A percentile compares a stretch with the other conserved stretches of the same genome.
Evolutionary conservation across 2,113 vertebrate species (phyloP).

Genomic region (Microtus richardsoni): DNA sequence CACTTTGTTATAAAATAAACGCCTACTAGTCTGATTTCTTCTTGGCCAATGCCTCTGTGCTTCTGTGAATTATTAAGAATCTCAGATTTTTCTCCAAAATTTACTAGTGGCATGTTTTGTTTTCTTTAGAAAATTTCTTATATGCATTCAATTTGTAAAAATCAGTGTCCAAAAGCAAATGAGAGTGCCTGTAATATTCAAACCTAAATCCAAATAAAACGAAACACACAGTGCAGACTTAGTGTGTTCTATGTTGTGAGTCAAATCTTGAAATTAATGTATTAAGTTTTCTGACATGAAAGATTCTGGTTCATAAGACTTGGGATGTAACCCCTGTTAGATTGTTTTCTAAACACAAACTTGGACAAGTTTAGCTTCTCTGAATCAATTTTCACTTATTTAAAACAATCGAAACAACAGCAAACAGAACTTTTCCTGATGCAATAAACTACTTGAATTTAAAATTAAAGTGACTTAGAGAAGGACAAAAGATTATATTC

Average conservation of each 20-base stretch:
- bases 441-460: not conserved
- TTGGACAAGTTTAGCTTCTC: not conserved
- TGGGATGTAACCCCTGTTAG: not conserved
- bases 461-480: constrained; percentile 38
- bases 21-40: not conserved
- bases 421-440: not conserved
- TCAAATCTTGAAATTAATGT: not conserved
- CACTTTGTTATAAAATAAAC: constrained; percentile 1
- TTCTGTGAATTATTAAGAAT: constrained; percentile 38
- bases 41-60: not conserved
- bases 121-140: not conserved
- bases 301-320: not conserved
- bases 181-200: not conserved
- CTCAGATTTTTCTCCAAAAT: constrained; percentile 23
- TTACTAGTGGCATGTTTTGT: not conserved
- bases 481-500: constrained; percentile 13
- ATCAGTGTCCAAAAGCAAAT: constrained; percentile 1
- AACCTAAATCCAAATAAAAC: constrained; percentile 45
- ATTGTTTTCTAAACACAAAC: constrained; percentile 18
- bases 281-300: not conserved
- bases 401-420: not conserved
- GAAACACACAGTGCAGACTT: not conserved
- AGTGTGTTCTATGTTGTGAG: constrained; percentile 14
- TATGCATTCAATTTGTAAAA: not conserved
- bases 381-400: constrained; percentile 21